phyloP scores from a whole-genome alignment of 2,888 invertebrate species.

The Brachyopa scutellaris region DNA sequence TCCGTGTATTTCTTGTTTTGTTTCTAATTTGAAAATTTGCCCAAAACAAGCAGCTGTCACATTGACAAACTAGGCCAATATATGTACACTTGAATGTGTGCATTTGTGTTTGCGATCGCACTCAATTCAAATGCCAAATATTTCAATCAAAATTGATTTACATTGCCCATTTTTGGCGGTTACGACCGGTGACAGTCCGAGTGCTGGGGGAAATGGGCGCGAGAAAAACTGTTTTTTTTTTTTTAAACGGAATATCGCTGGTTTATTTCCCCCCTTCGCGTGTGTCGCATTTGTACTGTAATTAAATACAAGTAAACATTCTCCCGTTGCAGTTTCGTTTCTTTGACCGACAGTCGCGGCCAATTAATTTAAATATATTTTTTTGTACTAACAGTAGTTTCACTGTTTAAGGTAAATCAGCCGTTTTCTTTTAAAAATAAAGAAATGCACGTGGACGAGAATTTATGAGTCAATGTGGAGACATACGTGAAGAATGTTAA shows the following conservation, averaged over 20 bases:
- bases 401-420: conserved; percentile 15
- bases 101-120: conserved; percentile 19
- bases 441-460: too few species aligned
- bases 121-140: conserved; percentile 67
- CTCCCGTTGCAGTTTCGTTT: conserved; percentile 9
- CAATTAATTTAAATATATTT: conserved; percentile 57
- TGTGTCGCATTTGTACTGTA: background rate
- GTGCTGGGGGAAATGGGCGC: background rate
- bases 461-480: background rate
- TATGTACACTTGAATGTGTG: background rate
- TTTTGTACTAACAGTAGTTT: conserved; percentile 43
- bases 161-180: conserved; percentile 56
- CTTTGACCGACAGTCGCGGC: background rate
- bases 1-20: conserved; percentile 29
- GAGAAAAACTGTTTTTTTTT: conserved; percentile 9
- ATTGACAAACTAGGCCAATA: conserved; percentile 34
- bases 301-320: conserved; percentile 14
- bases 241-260: conserved; percentile 28
- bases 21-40: conserved; percentile 56
- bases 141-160: conserved; percentile 66
- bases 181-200: background rate
- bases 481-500: background rate
- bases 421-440: background rate
- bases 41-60: conserved; percentile 42
- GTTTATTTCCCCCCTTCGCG: background rate